These are phyloP conservation scores for Parapsyche elsis DNA, from an alignment of 1,140 invertebrate genomes.

Conservation along the genomic window DNA sequence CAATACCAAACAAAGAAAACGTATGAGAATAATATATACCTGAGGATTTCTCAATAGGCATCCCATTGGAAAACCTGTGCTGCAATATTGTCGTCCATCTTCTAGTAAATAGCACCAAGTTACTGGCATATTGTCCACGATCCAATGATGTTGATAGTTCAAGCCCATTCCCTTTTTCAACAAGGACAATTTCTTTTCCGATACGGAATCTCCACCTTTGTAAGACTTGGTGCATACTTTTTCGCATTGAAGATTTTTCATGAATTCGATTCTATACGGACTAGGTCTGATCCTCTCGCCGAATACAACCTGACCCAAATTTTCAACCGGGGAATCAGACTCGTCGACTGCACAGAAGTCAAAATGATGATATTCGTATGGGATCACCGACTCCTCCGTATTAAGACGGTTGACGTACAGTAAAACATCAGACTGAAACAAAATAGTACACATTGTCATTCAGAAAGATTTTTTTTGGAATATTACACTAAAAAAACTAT, in stretches of 20 bases:
- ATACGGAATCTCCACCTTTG: constrained; percentile 70
- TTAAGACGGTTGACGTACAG: constrained; percentile 97
- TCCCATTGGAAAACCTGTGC: constrained; percentile 98
- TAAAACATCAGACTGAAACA: constrained; percentile 80
- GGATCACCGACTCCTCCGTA: constrained; percentile 95
- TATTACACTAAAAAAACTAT: too few species aligned
- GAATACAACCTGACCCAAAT: constrained; percentile 98
- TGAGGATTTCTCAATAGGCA: constrained; percentile 74
- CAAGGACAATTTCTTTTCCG: constrained; percentile 79
- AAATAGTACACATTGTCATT: constrained; percentile 29
- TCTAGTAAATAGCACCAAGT: constrained; percentile 92
- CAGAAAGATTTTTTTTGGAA: too few species aligned
- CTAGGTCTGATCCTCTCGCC: constrained; percentile 96
- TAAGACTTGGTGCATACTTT: constrained; percentile 82
- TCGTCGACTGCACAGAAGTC: constrained; percentile 89
- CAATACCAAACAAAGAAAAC: not conserved
- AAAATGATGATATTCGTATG: constrained; percentile 98
- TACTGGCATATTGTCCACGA: constrained; percentile 97
- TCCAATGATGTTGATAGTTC: constrained; percentile 99
- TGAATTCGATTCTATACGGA: constrained; percentile 84
- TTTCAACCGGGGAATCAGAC: constrained; percentile 90
- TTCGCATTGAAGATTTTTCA: constrained; percentile 79
- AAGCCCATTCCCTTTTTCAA: constrained; percentile 92
- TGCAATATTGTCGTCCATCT: constrained; percentile 84
- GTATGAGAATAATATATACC: constrained; percentile 32